Percentiles rank a stretch among this genome's conserved stretches.
These are phyloP conservation scores for Trichomycterus rosablanca DNA, from an alignment of 2,113 vertebrate genomes.

Conservation along the genomic window DNA sequence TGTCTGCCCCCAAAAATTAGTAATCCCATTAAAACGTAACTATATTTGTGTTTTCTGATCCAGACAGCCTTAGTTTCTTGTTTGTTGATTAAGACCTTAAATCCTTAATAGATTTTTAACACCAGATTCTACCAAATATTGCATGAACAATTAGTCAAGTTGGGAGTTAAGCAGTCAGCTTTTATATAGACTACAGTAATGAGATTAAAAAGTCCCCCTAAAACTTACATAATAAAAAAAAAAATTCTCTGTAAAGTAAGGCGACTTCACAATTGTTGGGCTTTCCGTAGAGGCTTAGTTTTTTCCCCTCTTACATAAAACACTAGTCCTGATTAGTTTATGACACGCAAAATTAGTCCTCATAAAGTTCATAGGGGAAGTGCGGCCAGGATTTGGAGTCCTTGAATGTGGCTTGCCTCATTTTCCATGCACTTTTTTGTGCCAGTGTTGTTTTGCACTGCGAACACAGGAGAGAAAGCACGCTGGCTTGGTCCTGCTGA, in stretches of 20 bases:
- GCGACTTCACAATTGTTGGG: not conserved
- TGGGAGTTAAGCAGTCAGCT: not conserved
- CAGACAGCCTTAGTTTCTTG: not conserved
- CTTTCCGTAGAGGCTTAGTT: not conserved
- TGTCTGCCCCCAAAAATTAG: not conserved
- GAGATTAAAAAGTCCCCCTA: not conserved
- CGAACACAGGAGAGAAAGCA: slow-evolving; percentile 72
- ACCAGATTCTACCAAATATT: too few species aligned
- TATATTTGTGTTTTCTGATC: not conserved
- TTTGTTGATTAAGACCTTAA: slow-evolving; percentile 12
- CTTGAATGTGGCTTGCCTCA: slow-evolving; percentile 59
- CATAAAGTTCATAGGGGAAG: slow-evolving; percentile 10
- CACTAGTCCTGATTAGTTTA: slow-evolving; percentile 27
- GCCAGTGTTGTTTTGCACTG: slow-evolving; percentile 72
- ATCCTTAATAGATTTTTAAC: too few species aligned
- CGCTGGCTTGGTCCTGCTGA: slow-evolving; percentile 86
- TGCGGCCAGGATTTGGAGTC: slow-evolving; percentile 47
- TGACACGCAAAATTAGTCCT: slow-evolving; percentile 12
- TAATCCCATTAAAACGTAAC: slow-evolving; percentile 9
- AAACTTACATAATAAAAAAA: too few species aligned
- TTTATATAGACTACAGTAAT: not conserved
- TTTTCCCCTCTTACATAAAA: slow-evolving; percentile 18
- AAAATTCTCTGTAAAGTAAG: too few species aligned
- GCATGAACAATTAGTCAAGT: not conserved
- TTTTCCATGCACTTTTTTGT: slow-evolving; percentile 65